Conservation (phyloP, 53 echinoderm and acorn worm species). For the Glandiceps talaboti region DNA sequence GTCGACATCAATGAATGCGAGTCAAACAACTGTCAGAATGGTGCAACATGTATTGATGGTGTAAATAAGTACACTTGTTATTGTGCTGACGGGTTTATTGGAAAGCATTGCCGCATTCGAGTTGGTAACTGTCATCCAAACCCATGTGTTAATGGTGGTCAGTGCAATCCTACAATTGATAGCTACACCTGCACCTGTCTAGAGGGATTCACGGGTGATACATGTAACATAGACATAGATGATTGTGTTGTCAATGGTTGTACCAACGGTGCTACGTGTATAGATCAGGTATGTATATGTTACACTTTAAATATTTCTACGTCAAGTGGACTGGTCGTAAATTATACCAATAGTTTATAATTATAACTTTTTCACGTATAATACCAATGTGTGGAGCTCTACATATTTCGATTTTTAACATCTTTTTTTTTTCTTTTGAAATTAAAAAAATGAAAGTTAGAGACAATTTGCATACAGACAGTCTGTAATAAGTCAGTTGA, state of each 20-base stretch:
- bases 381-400: too few species aligned
- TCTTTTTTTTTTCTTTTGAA: too few species aligned
- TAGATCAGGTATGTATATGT: slow-evolving; percentile 21
- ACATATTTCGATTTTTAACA: too few species aligned
- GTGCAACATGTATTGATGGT: not conserved
- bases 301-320: not conserved
- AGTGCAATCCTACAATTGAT: slow-evolving; percentile 7
- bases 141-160: slow-evolving; percentile 12
- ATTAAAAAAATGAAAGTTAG: too few species aligned
- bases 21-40: not conserved
- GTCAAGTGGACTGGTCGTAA: too few species aligned
- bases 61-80: not conserved
- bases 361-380: too few species aligned
- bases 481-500: too few species aligned
- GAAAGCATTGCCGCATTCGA: not conserved
- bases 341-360: too few species aligned
- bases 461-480: too few species aligned
- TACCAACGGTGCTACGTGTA: slow-evolving; percentile 48
- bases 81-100: not conserved
- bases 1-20: not conserved
- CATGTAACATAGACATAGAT: slow-evolving; percentile 37
- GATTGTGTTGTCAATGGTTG: slow-evolving; percentile 38
- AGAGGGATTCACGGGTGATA: slow-evolving; percentile 30
- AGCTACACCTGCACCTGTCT: slow-evolving; percentile 26
- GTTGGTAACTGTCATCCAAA: not conserved